phyloP scores from a whole-genome alignment of 2,888 invertebrate species.

The Pollenia labialis region DNA sequence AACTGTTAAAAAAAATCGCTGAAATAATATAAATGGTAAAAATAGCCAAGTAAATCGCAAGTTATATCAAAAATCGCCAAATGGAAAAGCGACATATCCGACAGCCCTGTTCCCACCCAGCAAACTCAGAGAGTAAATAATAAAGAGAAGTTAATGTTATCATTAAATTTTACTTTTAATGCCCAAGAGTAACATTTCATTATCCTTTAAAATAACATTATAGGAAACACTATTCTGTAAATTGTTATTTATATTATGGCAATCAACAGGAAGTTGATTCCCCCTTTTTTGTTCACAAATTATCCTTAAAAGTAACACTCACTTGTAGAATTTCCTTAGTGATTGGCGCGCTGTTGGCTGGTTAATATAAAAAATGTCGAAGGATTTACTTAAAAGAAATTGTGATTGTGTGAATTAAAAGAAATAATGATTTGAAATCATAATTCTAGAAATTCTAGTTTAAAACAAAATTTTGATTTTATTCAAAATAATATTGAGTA shows the following conservation, averaged over 20 bases:
- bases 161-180: no score
- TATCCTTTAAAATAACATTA: no score
- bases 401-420: neutral
- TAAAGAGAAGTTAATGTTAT: no score
- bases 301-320: slow-evolving; percentile 61
- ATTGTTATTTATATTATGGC: neutral
- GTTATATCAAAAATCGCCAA: no score
- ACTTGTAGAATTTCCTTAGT: slow-evolving; percentile 53
- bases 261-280: neutral
- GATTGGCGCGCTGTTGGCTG: slow-evolving; percentile 51
- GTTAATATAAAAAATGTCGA: slow-evolving; percentile 31
- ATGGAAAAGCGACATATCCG: no score
- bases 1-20: no score
- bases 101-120: no score
- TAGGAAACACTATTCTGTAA: slow-evolving; percentile 32
- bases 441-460: neutral
- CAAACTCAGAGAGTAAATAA: neutral
- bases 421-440: neutral
- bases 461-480: neutral
- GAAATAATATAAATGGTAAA: no score
- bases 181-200: neutral
- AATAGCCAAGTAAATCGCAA: no score
- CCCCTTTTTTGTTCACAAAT: slow-evolving; percentile 1
- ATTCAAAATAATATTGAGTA: no score
- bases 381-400: neutral